phyloP scores from a whole-genome alignment of 2,797 vertebrate species.

The Chelonia mydas region DNA sequence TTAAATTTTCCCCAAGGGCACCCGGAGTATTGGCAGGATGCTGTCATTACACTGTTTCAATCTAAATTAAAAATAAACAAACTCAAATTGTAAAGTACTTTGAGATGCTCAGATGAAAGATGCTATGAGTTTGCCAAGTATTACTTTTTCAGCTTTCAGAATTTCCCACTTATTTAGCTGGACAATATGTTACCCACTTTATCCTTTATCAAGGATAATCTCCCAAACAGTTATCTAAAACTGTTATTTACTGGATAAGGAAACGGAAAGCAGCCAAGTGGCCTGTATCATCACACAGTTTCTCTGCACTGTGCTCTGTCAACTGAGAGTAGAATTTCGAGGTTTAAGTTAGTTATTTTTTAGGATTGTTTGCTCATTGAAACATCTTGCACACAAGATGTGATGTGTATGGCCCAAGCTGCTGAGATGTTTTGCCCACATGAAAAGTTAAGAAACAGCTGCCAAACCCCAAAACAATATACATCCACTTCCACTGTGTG shows the following conservation, averaged over 20 bases:
- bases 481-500: conserved; percentile 25
- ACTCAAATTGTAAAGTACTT: background rate
- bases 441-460: conserved; percentile 19
- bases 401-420: background rate
- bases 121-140: background rate
- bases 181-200: background rate
- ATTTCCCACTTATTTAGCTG: background rate
- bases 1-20: background rate
- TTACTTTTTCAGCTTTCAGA: background rate
- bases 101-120: background rate
- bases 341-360: background rate
- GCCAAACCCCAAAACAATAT: conserved; percentile 53
- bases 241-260: background rate
- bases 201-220: background rate
- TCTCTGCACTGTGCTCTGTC: background rate
- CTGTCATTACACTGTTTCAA: background rate
- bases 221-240: background rate
- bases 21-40: background rate
- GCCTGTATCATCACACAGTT: background rate
- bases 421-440: background rate
- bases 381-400: background rate
- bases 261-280: background rate
- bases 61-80: background rate
- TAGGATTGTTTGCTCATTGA: background rate
- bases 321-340: background rate